Evolutionary conservation across 1,140 invertebrate species (phyloP).

Genomic region (Trichoplusia ni): DNA sequence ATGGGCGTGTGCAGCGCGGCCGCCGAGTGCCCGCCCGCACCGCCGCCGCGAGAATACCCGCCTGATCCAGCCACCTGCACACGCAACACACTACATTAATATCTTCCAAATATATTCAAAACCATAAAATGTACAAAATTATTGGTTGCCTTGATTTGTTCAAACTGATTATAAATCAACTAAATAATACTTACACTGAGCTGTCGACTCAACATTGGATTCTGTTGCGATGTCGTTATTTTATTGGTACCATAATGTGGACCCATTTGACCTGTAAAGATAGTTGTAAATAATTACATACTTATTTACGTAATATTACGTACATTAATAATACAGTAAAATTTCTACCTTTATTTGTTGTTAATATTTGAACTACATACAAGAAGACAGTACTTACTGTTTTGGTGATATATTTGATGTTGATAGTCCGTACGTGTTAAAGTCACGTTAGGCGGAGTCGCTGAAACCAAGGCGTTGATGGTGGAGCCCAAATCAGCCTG

Average conservation of each 20-base stretch:
- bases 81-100: too few species aligned
- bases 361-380: too few species aligned
- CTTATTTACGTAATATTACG: too few species aligned
- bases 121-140: not conserved
- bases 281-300: conserved; percentile 18
- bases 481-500: conserved; percentile 71
- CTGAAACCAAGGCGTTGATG: conserved; percentile 68
- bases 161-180: not conserved
- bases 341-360: too few species aligned
- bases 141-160: not conserved
- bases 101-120: not conserved
- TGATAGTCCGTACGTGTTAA: conserved; percentile 68
- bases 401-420: conserved; percentile 61
- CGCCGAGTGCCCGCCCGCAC: conserved; percentile 47
- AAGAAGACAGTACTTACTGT: conserved; percentile 6
- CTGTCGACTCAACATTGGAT: conserved; percentile 91
- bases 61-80: conserved; percentile 58
- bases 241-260: conserved; percentile 75
- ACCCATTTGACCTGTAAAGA: conserved; percentile 71
- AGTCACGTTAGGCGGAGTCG: conserved; percentile 69
- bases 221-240: conserved; percentile 84
- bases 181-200: conserved; percentile 83
- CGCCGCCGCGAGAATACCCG: conserved; percentile 44
- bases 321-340: too few species aligned
- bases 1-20: conserved; percentile 78